These are phyloP conservation scores for Porphyrio hochstetteri DNA, from an alignment of 2,113 vertebrate species.

Conservation along the genomic window DNA sequence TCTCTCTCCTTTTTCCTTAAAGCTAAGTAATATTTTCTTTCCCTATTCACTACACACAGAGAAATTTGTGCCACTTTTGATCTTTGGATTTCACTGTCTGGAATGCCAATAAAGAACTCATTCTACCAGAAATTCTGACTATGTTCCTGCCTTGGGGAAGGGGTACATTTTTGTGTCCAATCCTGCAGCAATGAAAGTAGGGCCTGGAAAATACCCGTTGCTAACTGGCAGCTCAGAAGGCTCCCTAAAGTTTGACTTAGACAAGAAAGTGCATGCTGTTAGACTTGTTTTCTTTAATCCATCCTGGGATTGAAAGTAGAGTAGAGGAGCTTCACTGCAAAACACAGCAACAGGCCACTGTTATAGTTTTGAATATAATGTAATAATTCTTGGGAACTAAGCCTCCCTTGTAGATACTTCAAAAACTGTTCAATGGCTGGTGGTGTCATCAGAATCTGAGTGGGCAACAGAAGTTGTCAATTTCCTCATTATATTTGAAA, in stretches of 20 bases:
- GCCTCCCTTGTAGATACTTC: neutral
- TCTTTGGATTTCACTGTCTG: neutral
- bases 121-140: neutral
- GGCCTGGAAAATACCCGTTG: neutral
- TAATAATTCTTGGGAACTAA: neutral
- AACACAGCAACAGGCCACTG: neutral
- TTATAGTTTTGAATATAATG: neutral
- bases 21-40: neutral
- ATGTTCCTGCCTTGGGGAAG: neutral
- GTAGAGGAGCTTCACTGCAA: neutral
- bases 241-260: neutral
- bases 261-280: neutral
- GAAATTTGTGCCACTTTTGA: neutral
- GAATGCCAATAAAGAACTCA: neutral
- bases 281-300: neutral
- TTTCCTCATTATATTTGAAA: neutral
- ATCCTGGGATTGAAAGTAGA: neutral
- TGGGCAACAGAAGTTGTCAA: neutral
- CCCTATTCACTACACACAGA: neutral
- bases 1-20: neutral
- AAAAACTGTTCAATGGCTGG: neutral
- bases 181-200: neutral
- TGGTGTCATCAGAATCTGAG: neutral
- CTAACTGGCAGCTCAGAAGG: fast-evolving
- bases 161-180: neutral